Percentiles rank a stretch among this genome's conserved stretches.
Evolutionary conservation across 2,797 vertebrate genomes (phyloP).

Genomic region (Meda fulgida): DNA sequence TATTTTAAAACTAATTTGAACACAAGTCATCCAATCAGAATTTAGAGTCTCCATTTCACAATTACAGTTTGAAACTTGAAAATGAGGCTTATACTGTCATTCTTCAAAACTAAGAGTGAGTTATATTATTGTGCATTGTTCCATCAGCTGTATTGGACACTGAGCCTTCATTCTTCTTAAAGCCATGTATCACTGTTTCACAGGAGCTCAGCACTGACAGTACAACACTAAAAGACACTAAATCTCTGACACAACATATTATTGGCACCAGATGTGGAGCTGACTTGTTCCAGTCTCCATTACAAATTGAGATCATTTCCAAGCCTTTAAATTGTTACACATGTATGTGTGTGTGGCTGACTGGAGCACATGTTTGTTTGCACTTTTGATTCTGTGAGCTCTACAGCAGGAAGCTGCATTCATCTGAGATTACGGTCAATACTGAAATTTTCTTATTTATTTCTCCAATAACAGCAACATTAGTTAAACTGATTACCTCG

Average conservation of each 20-base stretch:
- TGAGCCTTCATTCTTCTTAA: constrained; percentile 28
- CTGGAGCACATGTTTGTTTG: constrained; percentile 31
- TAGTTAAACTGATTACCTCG: constrained; percentile 50
- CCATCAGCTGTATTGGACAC: neutral
- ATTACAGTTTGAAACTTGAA: neutral
- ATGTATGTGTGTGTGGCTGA: neutral
- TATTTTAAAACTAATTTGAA: neutral
- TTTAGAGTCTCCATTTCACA: neutral
- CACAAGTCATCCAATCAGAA: neutral
- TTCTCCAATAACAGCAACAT: constrained; percentile 28
- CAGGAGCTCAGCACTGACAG: constrained; percentile 28
- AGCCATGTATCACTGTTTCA: constrained; percentile 34
- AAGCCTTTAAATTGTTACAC: neutral
- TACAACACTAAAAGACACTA: constrained; percentile 7
- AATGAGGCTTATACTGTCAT: neutral
- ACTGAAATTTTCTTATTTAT: constrained; percentile 37
- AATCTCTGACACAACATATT: constrained; percentile 26
- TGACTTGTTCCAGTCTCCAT: constrained; percentile 8
- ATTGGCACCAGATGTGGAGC: constrained; percentile 20
- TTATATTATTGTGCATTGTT: constrained; percentile 6
- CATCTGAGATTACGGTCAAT: constrained; percentile 30
- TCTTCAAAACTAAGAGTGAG: neutral
- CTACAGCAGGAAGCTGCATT: neutral
- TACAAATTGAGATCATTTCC: neutral
- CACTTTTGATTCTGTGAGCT: neutral